These are phyloP conservation scores for Campylorhamphus procurvoides DNA, from an alignment of 2,113 vertebrate species.

Conservation along the genomic window DNA sequence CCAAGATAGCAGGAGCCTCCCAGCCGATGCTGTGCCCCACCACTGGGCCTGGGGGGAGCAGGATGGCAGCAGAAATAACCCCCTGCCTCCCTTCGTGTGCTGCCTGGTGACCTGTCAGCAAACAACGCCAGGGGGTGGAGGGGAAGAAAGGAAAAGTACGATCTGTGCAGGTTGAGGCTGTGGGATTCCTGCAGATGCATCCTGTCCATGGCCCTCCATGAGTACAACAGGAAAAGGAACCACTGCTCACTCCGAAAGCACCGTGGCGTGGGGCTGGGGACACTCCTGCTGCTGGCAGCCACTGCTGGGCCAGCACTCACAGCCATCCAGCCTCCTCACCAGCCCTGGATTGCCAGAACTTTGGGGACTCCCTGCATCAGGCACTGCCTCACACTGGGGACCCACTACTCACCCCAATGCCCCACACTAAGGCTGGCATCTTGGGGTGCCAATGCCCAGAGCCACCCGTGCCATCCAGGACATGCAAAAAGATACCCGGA, in stretches of 20 bases:
- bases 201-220: constrained; percentile 55
- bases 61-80: not conserved
- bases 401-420: fast-evolving
- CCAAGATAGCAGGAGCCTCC: not conserved
- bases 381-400: not conserved
- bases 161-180: constrained; percentile 63
- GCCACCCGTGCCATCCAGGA: not conserved
- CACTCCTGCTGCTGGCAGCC: not conserved
- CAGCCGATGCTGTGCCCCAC: fast-evolving
- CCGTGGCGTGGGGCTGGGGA: not conserved
- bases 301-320: not conserved
- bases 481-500: not conserved
- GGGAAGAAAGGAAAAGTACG: constrained; percentile 56
- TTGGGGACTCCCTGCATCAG: not conserved
- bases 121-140: not conserved
- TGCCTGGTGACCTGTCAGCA: not conserved
- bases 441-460: not conserved
- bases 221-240: constrained; percentile 77
- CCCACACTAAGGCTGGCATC: not conserved
- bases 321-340: not conserved
- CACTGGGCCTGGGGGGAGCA: fast-evolving
- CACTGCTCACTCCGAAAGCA: constrained; percentile 25
- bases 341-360: fast-evolving
- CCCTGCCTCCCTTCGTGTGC: not conserved
- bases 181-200: constrained; percentile 78